These are phyloP conservation scores for Lathamus discolor DNA, from an alignment of 2,113 vertebrate species.

Conservation along the genomic window DNA sequence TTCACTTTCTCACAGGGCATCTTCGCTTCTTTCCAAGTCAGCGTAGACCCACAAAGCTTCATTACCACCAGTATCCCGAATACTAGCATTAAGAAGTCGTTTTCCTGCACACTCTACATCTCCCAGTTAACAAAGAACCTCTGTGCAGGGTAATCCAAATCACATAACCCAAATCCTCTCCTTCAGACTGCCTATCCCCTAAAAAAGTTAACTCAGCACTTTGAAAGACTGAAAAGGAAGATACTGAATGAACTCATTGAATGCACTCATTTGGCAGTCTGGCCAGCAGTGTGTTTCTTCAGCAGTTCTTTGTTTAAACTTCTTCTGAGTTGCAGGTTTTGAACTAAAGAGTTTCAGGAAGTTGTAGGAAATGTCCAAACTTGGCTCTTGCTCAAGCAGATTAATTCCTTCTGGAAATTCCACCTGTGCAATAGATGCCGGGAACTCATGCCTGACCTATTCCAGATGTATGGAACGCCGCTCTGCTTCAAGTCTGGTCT, in stretches of 20 bases:
- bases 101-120: not conserved
- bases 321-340: not conserved
- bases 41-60: not conserved
- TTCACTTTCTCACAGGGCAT: not conserved
- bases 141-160: not conserved
- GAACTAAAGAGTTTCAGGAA: constrained; percentile 12
- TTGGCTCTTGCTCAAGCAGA: not conserved
- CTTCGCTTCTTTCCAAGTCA: not conserved
- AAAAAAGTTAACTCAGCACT: constrained; percentile 3
- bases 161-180: not conserved
- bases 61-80: accelerated
- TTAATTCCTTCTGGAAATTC: constrained; percentile 32
- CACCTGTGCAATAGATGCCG: not conserved
- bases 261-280: not conserved
- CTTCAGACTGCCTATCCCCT: not conserved
- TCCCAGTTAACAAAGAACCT: not conserved
- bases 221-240: constrained; percentile 31
- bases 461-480: not conserved
- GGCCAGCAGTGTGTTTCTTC: not conserved
- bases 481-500: not conserved
- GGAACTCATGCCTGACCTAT: not conserved
- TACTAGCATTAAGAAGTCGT: not conserved
- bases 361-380: constrained; percentile 29
- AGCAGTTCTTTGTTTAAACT: constrained; percentile 43
- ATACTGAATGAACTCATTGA: constrained; percentile 32